Conservation (phyloP, 2,888 invertebrate genomes). For the Euzophera pinguis region DNA sequence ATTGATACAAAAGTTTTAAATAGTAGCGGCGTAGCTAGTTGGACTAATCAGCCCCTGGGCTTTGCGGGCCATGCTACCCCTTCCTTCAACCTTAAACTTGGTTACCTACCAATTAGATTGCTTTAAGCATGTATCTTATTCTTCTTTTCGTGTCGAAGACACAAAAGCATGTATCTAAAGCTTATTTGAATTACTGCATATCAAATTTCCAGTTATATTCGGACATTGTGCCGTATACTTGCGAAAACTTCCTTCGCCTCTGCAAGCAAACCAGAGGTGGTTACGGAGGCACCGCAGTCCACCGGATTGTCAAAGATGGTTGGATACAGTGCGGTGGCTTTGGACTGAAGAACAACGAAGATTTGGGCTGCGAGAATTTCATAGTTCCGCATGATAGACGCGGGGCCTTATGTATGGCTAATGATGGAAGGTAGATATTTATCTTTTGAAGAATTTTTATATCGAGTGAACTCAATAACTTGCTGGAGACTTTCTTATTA, state of each 20-base stretch:
- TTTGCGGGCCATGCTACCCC: too few relatives aligned
- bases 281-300: constrained; percentile 79
- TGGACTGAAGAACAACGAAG: constrained; percentile 48
- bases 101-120: too few relatives aligned
- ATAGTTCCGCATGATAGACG: constrained; percentile 82
- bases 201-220: constrained; percentile 76
- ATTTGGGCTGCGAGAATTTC: constrained; percentile 83
- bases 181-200: too few relatives aligned
- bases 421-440: constrained; percentile 79
- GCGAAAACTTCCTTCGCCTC: constrained; percentile 78
- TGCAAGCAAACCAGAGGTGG: constrained; percentile 69
- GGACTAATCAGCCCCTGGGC: too few relatives aligned
- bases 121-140: too few relatives aligned
- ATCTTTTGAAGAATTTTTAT: not conserved
- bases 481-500: too few relatives aligned
- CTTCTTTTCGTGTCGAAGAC: too few relatives aligned
- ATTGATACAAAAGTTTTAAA: too few relatives aligned
- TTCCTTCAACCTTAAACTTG: too few relatives aligned
- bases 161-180: too few relatives aligned
- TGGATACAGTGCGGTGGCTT: constrained; percentile 86
- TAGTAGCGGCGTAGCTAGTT: too few relatives aligned
- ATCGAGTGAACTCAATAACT: too few relatives aligned
- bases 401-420: constrained; percentile 87
- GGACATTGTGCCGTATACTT: constrained; percentile 79
- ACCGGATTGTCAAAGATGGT: constrained; percentile 83